Evolutionary conservation across 2,113 vertebrate genomes (phyloP).

Genomic region (Phyllopteryx taeniolatus): DNA sequence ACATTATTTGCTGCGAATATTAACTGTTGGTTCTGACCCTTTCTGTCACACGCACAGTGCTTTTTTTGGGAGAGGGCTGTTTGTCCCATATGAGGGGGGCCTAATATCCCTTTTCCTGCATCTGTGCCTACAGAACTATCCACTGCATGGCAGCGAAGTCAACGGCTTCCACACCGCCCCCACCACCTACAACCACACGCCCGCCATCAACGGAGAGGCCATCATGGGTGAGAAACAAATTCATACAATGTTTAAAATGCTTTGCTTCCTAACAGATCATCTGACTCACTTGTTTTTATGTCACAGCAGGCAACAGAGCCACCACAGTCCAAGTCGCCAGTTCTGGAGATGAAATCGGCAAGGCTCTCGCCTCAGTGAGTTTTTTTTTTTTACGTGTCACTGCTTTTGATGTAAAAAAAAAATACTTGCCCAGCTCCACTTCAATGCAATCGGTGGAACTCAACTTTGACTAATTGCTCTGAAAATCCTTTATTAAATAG

Average conservation of each 20-base stretch:
- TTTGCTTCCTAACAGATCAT: slow-evolving; percentile 13
- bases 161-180: slow-evolving; percentile 86
- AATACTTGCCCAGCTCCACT: background rate
- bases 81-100: slow-evolving; percentile 35
- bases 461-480: background rate
- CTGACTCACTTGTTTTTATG: slow-evolving; percentile 37
- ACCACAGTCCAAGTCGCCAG: slow-evolving; percentile 81
- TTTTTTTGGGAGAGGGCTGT: background rate
- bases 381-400: slow-evolving; percentile 3
- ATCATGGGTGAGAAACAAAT: slow-evolving; percentile 81
- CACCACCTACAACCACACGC: slow-evolving; percentile 84
- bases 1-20: slow-evolving; percentile 9
- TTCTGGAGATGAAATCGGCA: slow-evolving; percentile 96
- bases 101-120: slow-evolving; percentile 42
- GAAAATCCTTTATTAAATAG: background rate
- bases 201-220: slow-evolving; percentile 84
- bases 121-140: slow-evolving; percentile 82
- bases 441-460: background rate
- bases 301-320: slow-evolving; percentile 81
- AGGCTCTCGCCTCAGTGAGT: slow-evolving; percentile 96
- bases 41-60: background rate
- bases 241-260: background rate
- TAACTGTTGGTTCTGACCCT: background rate
- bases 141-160: slow-evolving; percentile 87
- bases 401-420: background rate